phyloP scores from a whole-genome alignment of 2,888 invertebrate species.

The Augochlorella aurata region DNA sequence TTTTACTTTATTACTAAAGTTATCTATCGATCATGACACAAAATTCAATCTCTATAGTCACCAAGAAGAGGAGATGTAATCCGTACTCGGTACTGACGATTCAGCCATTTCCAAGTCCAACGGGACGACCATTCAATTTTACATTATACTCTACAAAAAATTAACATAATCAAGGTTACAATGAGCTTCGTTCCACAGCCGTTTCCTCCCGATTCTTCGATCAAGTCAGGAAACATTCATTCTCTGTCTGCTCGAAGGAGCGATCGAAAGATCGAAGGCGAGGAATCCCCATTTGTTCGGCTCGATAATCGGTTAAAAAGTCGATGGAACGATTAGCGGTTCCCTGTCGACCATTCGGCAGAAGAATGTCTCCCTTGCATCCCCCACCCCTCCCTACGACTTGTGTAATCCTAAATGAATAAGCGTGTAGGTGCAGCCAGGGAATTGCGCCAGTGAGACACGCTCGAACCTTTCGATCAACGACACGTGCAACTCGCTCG shows the following conservation, averaged over 20 bases:
- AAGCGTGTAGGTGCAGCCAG: constrained; percentile 58
- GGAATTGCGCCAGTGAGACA: constrained; percentile 46
- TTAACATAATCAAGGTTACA: neutral
- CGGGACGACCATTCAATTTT: too few relatives aligned
- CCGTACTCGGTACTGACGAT: too few relatives aligned
- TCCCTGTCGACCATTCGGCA: neutral
- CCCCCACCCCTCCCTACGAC: neutral
- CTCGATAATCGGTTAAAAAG: neutral
- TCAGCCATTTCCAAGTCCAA: too few relatives aligned
- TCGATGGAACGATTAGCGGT: neutral
- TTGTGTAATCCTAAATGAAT: constrained; percentile 55
- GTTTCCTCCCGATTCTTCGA: neutral
- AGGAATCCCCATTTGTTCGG: neutral
- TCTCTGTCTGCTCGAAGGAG: neutral
- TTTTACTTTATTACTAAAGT: too few relatives aligned
- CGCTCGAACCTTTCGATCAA: constrained; percentile 51
- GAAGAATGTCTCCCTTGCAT: constrained; percentile 1
- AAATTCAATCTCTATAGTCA: too few relatives aligned
- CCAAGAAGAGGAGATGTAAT: too few relatives aligned
- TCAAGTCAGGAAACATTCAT: neutral
- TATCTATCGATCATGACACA: too few relatives aligned
- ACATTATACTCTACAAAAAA: too few relatives aligned
- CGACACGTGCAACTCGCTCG: constrained; percentile 56
- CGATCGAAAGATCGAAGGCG: neutral
- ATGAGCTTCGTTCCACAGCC: neutral